These are phyloP conservation scores for Hylia prasina DNA, from an alignment of 2,113 vertebrate genomes.

Conservation along the genomic window DNA sequence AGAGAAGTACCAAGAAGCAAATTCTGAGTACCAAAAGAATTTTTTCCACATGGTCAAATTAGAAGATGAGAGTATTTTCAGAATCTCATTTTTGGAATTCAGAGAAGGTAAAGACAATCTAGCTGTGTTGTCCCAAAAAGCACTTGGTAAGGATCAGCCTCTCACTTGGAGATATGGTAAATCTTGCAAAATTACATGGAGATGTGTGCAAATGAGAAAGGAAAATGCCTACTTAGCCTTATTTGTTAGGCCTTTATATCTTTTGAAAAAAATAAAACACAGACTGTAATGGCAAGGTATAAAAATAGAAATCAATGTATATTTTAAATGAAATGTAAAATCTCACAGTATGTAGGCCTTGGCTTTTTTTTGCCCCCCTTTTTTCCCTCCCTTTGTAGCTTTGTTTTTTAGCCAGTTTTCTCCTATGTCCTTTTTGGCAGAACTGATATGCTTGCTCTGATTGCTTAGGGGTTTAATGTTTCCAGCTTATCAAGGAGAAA, in stretches of 20 bases:
- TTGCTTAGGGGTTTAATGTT: not conserved
- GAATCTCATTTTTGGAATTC: not conserved
- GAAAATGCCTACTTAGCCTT: not conserved
- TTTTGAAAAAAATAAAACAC: not conserved
- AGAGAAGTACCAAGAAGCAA: not conserved
- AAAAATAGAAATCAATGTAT: not conserved
- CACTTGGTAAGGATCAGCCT: not conserved
- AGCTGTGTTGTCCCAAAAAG: not conserved
- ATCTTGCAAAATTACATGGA: not conserved
- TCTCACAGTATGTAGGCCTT: fast-evolving
- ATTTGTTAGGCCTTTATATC: not conserved
- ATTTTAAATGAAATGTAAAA: not conserved
- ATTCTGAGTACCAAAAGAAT: not conserved
- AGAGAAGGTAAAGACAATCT: not conserved
- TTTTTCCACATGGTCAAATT: not conserved
- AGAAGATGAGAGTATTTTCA: not conserved
- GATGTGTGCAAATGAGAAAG: not conserved
- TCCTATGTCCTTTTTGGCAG: not conserved
- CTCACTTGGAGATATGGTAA: fast-evolving
- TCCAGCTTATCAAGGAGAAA: not conserved
- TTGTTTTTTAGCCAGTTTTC: not conserved
- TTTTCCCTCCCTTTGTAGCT: fast-evolving
- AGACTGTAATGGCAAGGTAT: fast-evolving
- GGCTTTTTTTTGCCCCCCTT: fast-evolving
- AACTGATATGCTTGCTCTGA: not conserved